phyloP scores from a whole-genome alignment of 2,797 vertebrate genomes.

The Tamandua tetradactyla region DNA sequence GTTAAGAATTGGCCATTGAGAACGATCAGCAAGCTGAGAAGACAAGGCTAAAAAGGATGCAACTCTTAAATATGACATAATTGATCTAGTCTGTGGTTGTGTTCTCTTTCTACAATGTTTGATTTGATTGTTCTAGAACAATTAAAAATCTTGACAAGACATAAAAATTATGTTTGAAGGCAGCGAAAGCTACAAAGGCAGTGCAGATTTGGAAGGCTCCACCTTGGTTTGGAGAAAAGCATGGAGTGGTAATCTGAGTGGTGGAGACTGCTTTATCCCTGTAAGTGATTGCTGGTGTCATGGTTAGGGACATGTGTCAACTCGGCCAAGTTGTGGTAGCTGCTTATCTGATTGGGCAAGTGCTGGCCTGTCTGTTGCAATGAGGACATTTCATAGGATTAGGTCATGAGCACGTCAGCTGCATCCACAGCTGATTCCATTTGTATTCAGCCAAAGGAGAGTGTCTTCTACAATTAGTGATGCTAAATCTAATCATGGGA shows the following conservation, averaged over 20 bases:
- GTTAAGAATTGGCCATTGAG: not conserved
- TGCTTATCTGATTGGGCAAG: no score
- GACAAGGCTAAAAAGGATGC: not conserved
- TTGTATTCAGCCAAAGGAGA: no score
- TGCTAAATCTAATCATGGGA: no score
- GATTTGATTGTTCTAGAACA: not conserved
- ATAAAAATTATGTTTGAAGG: not conserved
- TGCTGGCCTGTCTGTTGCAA: no score
- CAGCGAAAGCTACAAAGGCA: not conserved
- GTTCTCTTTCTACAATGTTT: not conserved
- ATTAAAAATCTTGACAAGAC: not conserved
- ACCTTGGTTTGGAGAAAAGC: not conserved
- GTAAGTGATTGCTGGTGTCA: not conserved
- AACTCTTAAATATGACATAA: not conserved
- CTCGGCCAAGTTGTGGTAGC: no score
- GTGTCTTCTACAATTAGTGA: no score
- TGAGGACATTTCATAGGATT: no score
- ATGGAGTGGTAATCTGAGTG: not conserved
- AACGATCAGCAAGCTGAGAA: not conserved
- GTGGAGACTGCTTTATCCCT: not conserved
- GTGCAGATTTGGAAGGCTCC: accelerated
- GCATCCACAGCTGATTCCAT: no score
- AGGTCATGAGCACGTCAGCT: no score
- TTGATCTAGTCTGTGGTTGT: not conserved
- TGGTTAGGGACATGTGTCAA: no score